Evolutionary conservation across 2,113 vertebrate genomes (phyloP).

Genomic region (Solenodon paradoxus): DNA sequence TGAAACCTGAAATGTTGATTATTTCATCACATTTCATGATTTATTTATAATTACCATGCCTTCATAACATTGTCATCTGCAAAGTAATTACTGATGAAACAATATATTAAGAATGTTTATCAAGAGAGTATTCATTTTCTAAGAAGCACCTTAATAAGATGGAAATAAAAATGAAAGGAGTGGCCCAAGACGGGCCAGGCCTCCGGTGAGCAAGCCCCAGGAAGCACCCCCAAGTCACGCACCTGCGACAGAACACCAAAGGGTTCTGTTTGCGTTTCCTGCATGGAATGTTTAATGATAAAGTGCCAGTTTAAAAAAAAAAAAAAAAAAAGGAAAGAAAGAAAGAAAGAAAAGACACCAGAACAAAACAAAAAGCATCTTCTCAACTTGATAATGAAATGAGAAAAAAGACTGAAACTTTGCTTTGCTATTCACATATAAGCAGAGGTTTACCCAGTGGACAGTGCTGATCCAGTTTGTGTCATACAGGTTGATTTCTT

Average conservation of each 20-base stretch:
- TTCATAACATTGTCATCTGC: neutral
- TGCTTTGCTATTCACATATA: neutral
- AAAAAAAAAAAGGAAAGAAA: neutral
- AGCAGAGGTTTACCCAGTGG: neutral
- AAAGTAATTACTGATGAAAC: neutral
- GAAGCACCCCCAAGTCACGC: neutral
- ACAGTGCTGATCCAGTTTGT: neutral
- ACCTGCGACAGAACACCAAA: no score
- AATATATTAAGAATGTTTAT: neutral
- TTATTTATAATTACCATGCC: neutral
- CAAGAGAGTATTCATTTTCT: neutral
- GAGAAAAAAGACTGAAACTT: neutral
- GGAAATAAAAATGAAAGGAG: neutral
- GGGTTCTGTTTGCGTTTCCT: neutral
- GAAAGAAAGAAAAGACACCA: no score
- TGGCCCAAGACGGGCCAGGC: neutral
- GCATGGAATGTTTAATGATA: neutral
- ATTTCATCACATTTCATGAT: neutral
- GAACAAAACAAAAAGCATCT: neutral
- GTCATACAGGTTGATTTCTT: neutral
- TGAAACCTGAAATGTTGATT: neutral
- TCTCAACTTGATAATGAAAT: neutral
- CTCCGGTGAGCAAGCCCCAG: neutral
- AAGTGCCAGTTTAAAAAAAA: neutral
- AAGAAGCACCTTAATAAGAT: neutral